Percentiles rank a stretch among this genome's conserved stretches.
phyloP scores from a whole-genome alignment of 2,113 vertebrate species.

The Nyctereutes procyonoides region DNA sequence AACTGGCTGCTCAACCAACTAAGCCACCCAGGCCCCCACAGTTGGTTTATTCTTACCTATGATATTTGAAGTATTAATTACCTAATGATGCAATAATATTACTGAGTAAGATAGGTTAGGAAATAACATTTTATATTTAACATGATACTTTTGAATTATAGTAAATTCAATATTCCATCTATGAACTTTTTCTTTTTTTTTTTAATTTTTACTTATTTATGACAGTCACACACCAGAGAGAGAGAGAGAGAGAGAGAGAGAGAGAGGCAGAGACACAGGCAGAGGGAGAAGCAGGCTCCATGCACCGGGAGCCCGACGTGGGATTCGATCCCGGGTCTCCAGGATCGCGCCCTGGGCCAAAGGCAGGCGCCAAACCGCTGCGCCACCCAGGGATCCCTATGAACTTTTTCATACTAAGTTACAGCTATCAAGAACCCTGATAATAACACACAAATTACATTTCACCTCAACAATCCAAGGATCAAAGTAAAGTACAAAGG shows the following conservation, averaged over 20 bases:
- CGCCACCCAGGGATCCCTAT: too few species aligned
- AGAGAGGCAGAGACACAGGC: too few species aligned
- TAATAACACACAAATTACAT: not conserved
- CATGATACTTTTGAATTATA: not conserved
- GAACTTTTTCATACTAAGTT: not conserved
- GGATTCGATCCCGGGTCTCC: too few species aligned
- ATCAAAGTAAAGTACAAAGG: not conserved
- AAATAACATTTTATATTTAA: not conserved
- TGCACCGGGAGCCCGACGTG: too few species aligned
- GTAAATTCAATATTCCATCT: not conserved
- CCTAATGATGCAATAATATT: not conserved
- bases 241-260: too few species aligned
- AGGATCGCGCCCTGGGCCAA: too few species aligned
- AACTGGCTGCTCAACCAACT: not conserved
- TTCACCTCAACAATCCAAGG: not conserved
- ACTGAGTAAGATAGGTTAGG: not conserved
- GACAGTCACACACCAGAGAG: too few species aligned
- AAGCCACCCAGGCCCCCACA: not conserved
- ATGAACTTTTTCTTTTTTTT: too few species aligned
- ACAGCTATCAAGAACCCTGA: not conserved
- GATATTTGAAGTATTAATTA: not conserved
- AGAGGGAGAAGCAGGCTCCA: too few species aligned
- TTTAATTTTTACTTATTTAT: too few species aligned
- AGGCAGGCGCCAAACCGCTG: too few species aligned
- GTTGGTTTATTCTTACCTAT: not conserved